phyloP scores from a whole-genome alignment of 2,113 vertebrate genomes.

The Conger conger region DNA sequence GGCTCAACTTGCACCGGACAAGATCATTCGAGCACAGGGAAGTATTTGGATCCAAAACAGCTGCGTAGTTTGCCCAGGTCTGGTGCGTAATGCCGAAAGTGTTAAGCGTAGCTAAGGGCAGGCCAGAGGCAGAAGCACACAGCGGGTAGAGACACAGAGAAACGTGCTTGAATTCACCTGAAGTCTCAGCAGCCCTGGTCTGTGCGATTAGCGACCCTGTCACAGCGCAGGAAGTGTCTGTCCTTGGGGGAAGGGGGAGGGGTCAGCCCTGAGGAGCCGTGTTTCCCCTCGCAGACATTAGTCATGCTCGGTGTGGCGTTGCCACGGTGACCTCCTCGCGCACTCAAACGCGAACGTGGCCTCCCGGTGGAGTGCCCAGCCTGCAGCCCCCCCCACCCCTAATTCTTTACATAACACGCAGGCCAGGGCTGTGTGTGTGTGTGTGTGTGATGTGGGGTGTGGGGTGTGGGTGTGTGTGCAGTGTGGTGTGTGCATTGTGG shows the following conservation, averaged over 20 bases:
- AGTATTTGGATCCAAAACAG: too few species aligned
- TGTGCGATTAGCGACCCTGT: neutral
- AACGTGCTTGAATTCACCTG: constrained; percentile 26
- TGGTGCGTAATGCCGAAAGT: too few species aligned
- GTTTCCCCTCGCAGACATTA: neutral
- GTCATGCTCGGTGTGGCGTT: constrained; percentile 12
- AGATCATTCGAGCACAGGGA: too few species aligned
- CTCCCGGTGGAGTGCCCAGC: constrained; percentile 26
- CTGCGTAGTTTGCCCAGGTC: too few species aligned
- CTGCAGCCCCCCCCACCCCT: neutral
- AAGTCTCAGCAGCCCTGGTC: constrained; percentile 40
- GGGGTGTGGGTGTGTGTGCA: too few species aligned
- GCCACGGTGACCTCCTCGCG: constrained; percentile 47
- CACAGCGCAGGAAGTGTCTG: too few species aligned
- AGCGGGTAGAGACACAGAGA: too few species aligned
- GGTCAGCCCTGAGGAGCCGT: constrained; percentile 7
- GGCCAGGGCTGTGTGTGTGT: constrained; percentile 14
- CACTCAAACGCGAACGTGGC: constrained; percentile 33
- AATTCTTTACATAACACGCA: constrained; percentile 45
- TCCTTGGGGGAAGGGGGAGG: too few species aligned
- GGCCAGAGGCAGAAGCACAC: too few species aligned
- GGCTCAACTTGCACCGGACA: too few species aligned
- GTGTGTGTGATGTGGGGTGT: constrained; percentile 13
- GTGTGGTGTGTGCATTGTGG: neutral
- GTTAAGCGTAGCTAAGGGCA: too few species aligned